Conservation (phyloP, 2,113 vertebrate genomes). For the Plotosus lineatus region DNA sequence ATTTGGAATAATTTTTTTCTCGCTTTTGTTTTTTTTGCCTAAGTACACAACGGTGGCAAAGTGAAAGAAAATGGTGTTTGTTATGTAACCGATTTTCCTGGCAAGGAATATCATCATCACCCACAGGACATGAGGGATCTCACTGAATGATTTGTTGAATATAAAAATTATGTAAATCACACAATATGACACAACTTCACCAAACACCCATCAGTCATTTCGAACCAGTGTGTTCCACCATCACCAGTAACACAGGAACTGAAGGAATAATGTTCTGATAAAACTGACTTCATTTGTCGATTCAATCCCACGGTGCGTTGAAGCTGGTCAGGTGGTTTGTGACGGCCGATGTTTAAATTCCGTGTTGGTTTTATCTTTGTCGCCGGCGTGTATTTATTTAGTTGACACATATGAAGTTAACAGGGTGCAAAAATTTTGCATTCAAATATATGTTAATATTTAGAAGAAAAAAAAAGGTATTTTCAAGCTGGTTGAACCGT, state of each 20-base stretch:
- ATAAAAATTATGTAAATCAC: background rate
- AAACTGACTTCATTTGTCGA: background rate
- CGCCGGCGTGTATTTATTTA: constrained; percentile 9
- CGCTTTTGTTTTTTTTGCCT: background rate
- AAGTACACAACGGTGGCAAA: background rate
- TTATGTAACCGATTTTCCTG: background rate
- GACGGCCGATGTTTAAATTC: too few species aligned
- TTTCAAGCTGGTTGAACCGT: background rate
- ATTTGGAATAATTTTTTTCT: background rate
- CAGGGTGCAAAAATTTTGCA: background rate
- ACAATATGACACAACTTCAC: background rate
- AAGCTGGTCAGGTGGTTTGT: background rate
- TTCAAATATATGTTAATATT: too few species aligned
- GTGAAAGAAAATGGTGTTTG: background rate
- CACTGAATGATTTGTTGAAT: background rate
- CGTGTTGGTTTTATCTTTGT: background rate
- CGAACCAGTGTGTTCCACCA: background rate
- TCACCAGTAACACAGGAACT: background rate
- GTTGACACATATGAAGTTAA: background rate
- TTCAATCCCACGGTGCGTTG: background rate
- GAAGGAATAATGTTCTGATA: background rate
- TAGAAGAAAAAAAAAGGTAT: background rate
- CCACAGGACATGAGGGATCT: background rate
- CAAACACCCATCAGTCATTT: background rate
- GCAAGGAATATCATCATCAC: background rate